Conservation (phyloP, 2,888 invertebrate species). For the Lasioglossum morio region DNA sequence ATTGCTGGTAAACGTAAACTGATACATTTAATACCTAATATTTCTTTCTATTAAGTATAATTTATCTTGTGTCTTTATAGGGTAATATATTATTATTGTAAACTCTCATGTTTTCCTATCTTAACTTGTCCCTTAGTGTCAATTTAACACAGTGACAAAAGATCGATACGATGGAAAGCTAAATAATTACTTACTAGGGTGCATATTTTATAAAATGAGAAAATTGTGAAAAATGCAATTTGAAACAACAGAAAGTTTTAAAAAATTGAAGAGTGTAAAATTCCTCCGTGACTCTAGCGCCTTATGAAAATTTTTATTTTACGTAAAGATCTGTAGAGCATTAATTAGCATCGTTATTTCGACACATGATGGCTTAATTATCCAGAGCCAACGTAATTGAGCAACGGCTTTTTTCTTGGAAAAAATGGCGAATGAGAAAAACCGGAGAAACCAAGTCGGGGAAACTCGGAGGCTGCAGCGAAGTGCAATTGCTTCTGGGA, state of each 20-base stretch:
- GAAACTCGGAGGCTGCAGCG: constrained; percentile 45
- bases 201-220: no score
- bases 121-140: background rate
- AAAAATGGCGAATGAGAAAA: background rate
- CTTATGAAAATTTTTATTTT: background rate
- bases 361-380: background rate
- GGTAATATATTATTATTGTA: background rate
- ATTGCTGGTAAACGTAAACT: background rate
- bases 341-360: background rate
- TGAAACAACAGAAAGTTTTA: background rate
- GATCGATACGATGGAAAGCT: background rate
- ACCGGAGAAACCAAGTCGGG: constrained; percentile 46
- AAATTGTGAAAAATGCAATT: no score
- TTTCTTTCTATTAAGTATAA: background rate
- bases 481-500: constrained; percentile 68
- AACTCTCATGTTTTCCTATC: background rate
- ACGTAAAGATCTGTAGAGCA: background rate
- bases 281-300: background rate
- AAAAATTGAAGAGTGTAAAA: background rate
- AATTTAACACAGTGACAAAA: background rate
- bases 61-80: background rate
- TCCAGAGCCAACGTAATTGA: background rate
- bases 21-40: background rate
- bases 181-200: no score
- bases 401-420: background rate